Evolutionary conservation across 2,113 vertebrate species (phyloP).

Genomic region (Cochlearius cochlearius): DNA sequence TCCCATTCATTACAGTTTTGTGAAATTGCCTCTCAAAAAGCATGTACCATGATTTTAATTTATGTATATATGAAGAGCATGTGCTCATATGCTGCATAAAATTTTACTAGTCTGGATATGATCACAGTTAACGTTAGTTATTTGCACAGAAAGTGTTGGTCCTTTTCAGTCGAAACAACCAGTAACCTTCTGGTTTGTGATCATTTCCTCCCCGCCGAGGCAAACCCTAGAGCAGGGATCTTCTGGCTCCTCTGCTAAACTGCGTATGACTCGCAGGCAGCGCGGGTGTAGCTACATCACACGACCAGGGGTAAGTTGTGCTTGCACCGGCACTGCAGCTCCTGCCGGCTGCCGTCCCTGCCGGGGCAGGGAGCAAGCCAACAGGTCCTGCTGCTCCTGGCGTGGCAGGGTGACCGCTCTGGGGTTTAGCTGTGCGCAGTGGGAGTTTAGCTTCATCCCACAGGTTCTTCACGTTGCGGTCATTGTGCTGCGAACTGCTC

Average conservation of each 20-base stretch:
- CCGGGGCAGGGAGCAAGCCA: background rate
- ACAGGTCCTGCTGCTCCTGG: background rate
- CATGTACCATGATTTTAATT: background rate
- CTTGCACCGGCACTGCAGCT: background rate
- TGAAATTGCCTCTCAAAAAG: background rate
- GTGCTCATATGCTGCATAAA: background rate
- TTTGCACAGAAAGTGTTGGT: background rate
- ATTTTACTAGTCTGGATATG: background rate
- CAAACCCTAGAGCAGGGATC: background rate
- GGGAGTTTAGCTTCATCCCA: background rate
- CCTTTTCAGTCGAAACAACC: background rate
- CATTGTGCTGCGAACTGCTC: rapidly evolving
- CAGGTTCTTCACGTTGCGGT: background rate
- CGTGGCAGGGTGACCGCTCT: background rate
- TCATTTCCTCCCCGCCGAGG: background rate
- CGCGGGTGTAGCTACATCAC: background rate
- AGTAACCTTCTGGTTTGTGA: background rate
- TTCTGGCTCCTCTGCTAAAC: background rate
- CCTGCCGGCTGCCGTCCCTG: background rate
- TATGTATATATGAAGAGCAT: background rate
- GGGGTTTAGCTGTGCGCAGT: background rate
- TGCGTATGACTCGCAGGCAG: rapidly evolving
- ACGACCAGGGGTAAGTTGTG: rapidly evolving
- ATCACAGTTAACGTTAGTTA: background rate
- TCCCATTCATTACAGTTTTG: background rate